These are phyloP conservation scores for Magallana ariakensis DNA, from an alignment of 1,140 invertebrate genomes.

Conservation along the genomic window DNA sequence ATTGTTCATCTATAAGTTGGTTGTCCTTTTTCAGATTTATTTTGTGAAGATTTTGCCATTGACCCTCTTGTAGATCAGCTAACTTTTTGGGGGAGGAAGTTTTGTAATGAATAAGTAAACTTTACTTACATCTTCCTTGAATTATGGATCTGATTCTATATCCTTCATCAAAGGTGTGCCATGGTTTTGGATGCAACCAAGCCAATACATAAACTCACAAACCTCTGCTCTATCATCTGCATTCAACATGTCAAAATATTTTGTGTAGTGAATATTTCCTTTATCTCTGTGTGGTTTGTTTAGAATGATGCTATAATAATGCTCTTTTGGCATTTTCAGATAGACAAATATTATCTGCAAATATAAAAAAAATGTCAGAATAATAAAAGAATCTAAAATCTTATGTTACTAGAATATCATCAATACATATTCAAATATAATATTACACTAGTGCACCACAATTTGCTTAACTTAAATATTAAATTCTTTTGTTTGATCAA, in stretches of 20 bases:
- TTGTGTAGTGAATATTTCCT: background rate
- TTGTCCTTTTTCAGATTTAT: no score
- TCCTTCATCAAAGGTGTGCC: background rate
- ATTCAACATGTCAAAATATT: background rate
- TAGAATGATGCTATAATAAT: background rate
- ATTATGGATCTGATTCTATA: no score
- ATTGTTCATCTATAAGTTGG: no score
- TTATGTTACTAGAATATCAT: no score
- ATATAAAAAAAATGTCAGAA: background rate
- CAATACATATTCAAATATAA: no score
- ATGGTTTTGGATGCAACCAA: background rate
- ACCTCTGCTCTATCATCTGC: background rate
- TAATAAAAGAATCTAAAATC: no score
- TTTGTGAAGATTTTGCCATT: no score
- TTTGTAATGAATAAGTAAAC: no score
- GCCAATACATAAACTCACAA: background rate
- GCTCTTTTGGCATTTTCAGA: background rate
- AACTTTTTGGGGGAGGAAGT: no score
- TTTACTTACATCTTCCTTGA: no score
- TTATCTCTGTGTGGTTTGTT: background rate
- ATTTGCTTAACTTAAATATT: background rate
- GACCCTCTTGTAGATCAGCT: no score
- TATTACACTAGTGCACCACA: background rate
- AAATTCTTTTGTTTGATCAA: background rate
- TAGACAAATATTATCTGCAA: background rate